Evolutionary conservation across 2,797 vertebrate species (phyloP).

Genomic region (Hemitrygon akajei): DNA sequence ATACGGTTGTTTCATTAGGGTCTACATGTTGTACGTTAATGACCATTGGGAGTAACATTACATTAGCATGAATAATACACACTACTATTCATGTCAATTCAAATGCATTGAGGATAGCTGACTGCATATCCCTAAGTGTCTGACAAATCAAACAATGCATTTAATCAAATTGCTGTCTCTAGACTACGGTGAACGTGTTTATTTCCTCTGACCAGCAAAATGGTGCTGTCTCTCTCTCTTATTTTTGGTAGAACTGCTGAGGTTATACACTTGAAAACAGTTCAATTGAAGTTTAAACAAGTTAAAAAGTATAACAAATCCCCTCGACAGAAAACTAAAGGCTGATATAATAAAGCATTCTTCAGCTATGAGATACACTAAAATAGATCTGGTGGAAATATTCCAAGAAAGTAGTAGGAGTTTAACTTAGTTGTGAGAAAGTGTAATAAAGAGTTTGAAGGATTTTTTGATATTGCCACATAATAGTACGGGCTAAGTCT

Average conservation of each 20-base stretch:
- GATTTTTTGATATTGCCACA: background rate
- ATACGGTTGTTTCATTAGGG: background rate
- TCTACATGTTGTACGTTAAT: background rate
- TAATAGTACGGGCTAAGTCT: background rate
- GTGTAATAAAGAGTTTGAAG: background rate
- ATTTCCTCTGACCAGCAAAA: background rate
- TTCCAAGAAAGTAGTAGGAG: background rate
- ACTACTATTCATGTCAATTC: background rate
- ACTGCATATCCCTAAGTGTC: constrained; percentile 21
- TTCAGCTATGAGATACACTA: background rate
- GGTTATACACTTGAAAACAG: no score
- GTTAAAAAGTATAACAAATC: background rate
- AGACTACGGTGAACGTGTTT: background rate
- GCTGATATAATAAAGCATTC: background rate
- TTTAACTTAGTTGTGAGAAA: background rate
- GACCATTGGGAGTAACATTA: background rate
- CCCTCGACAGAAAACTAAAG: background rate
- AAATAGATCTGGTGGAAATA: background rate
- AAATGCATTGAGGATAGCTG: background rate
- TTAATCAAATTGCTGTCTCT: background rate
- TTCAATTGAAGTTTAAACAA: background rate
- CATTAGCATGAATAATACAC: constrained; percentile 27
- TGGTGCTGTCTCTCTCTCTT: background rate
- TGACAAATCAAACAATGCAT: background rate
- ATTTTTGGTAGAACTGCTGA: background rate